phyloP scores from a whole-genome alignment of 2,888 invertebrate genomes.

The Chromoteleia sp. region DNA sequence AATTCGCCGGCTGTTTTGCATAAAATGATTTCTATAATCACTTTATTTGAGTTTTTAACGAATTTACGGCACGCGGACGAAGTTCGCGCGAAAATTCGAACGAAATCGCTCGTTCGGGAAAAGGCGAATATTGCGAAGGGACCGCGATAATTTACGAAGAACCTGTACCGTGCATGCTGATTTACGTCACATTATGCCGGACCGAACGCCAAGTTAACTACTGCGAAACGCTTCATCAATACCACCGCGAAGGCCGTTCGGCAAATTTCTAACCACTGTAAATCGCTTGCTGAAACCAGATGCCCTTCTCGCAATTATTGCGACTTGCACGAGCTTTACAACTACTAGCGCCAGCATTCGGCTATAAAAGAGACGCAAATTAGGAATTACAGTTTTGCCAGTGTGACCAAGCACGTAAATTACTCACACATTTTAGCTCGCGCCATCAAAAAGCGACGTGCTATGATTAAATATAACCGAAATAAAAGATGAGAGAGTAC shows the following conservation, averaged over 20 bases:
- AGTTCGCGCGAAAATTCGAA: conserved; percentile 3
- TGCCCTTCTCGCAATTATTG: conserved; percentile 52
- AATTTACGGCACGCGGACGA: conserved; percentile 37
- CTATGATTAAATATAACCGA: conserved; percentile 38
- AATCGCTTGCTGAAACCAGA: conserved; percentile 53
- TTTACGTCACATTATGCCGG: conserved; percentile 48
- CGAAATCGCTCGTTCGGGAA: conserved; percentile 3
- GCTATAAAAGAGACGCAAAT: conserved; percentile 57
- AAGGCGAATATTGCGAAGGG: conserved; percentile 6
- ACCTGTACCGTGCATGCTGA: conserved; percentile 10
- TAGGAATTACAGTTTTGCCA: conserved; percentile 56
- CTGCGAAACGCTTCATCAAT: conserved; percentile 48
- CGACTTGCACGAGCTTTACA: conserved; percentile 40
- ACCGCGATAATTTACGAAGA: conserved; percentile 28
- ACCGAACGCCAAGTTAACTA: conserved; percentile 50
- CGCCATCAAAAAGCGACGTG: conserved; percentile 32
- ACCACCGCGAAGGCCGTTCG: conserved; percentile 38
- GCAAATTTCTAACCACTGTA: conserved; percentile 49
- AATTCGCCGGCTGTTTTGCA: conserved; percentile 34
- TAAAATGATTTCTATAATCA: conserved; percentile 37
- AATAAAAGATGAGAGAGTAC: conserved; percentile 27
- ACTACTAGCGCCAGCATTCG: conserved; percentile 27
- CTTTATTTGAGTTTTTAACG: conserved; percentile 45
- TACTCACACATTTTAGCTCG: conserved; percentile 36
- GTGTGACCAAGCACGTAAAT: conserved; percentile 49